phyloP scores from a whole-genome alignment of 1,140 invertebrate species.

The Nautilus pompilius region DNA sequence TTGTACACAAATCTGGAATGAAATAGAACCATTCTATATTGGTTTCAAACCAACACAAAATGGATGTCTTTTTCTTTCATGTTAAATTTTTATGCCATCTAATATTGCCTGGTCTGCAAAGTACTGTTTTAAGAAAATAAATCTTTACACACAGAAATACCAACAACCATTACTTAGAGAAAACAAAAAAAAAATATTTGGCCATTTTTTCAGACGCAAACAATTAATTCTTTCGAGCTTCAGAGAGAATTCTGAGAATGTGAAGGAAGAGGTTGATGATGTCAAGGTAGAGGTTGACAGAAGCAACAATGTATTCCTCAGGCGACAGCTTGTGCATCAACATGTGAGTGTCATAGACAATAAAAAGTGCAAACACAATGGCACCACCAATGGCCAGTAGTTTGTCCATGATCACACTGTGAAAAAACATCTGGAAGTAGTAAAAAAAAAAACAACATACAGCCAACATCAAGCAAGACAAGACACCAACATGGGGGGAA shows the following conservation, averaged over 20 bases:
- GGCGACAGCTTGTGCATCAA: conserved; percentile 70
- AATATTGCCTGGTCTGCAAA: no score
- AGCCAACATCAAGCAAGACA: neutral
- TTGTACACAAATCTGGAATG: no score
- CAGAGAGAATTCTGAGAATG: conserved; percentile 63
- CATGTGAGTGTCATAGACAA: conserved; percentile 67
- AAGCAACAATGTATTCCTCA: conserved; percentile 75
- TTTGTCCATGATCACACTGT: conserved; percentile 67
- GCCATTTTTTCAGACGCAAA: no score
- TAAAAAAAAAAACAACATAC: conserved; percentile 11
- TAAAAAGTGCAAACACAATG: conserved; percentile 71
- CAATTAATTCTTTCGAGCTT: neutral
- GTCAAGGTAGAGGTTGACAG: conserved; percentile 82
- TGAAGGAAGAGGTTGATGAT: conserved; percentile 83
- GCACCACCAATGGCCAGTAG: conserved; percentile 69
- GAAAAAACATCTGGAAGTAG: conserved; percentile 72
- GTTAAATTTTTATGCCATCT: no score
- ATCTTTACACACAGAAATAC: no score
- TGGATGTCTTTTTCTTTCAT: no score
- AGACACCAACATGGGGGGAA: no score
- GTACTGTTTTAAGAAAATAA: no score
- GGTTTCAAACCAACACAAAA: no score
- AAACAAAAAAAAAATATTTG: no score
- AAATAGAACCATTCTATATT: no score
- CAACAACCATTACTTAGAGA: no score